A percentile compares a stretch with the other conserved stretches of the same genome.
These are phyloP conservation scores for Cantharis lateralis DNA, from an alignment of 2,888 invertebrate species.

Conservation along the genomic window DNA sequence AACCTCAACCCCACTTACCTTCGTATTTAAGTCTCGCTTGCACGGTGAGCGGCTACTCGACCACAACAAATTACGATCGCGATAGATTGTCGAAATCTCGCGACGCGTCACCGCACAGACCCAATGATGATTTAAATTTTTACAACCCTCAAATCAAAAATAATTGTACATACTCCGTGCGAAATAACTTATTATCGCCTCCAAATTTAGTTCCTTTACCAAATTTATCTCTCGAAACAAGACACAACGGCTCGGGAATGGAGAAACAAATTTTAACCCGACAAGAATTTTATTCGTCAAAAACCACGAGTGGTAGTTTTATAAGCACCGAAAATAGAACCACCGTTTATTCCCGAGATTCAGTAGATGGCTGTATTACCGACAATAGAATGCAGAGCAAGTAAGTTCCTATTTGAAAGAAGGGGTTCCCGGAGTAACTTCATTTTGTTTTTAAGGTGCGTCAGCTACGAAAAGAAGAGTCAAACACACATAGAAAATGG, in stretches of 20 bases:
- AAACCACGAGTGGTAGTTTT: slow-evolving; percentile 40
- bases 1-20: slow-evolving; percentile 68
- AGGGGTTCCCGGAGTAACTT: background rate
- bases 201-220: slow-evolving; percentile 53
- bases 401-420: background rate
- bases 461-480: slow-evolving; percentile 40
- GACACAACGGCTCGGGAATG: slow-evolving; percentile 16
- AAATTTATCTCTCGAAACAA: slow-evolving; percentile 9
- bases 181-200: slow-evolving; percentile 53
- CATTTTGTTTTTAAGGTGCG: slow-evolving; percentile 15
- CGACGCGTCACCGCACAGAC: slow-evolving; percentile 72
- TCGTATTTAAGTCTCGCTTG: slow-evolving; percentile 88
- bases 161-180: slow-evolving; percentile 41
- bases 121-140: slow-evolving; percentile 46
- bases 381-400: slow-evolving; percentile 32
- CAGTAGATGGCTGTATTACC: slow-evolving; percentile 49
- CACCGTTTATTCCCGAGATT: slow-evolving; percentile 45
- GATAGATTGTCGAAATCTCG: slow-evolving; percentile 65
- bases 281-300: slow-evolving; percentile 44
- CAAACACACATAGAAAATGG: slow-evolving; percentile 35
- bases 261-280: slow-evolving; percentile 38
- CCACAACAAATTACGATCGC: slow-evolving; percentile 84
- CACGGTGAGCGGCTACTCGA: slow-evolving; percentile 89
- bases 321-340: slow-evolving; percentile 35
- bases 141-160: slow-evolving; percentile 38